Base-by-base conservation (phyloP, 2,888 invertebrate species). In the Xanthia togata region DNA sequence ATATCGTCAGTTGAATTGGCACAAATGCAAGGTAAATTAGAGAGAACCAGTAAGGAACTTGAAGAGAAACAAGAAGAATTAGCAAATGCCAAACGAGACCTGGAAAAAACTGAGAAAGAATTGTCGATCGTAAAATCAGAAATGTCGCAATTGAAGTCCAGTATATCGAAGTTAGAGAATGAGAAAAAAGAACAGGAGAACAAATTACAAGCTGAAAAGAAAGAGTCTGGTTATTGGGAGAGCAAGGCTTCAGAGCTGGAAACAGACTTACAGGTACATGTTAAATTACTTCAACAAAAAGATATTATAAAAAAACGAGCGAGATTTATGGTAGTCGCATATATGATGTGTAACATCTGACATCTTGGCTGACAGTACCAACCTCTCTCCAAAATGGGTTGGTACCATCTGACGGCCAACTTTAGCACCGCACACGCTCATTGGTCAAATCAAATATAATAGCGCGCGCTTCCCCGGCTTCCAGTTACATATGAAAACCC, bases 181-280 rank as follows among this genome's bases (percentile, higher is more conserved):
- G 97, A 96, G 90, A 97, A 95, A 72, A 98, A 98, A 84, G 98
- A 98, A 87, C 94, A 97, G 55, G 97, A 98, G 88, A 97, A 96
- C 65, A 97, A 97, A 85, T 95, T 97, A 79, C 97, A 97, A 92
- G 94, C 96, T 53, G 97, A 97, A 85, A 97, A 96, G 88, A 97
- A 97, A 88, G 98, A 98, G 84, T 97, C 97, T 41, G 95, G 96
- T 65, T 97, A 97, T 81, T 97, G 97, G 94, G 97, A 98, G 90
- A 97, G 97, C 65, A 98, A 97, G 91, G 94, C 97, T 20, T 95
- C 96, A 0, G 97, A 97, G 87, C 91, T 97, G 59, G 97, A 98
- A 86, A 96, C 95, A 62, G 97, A 98, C 88, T 90, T 97, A 69
- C 96, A 97, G 93, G 97, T 97, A 93, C 65, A 53, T 63, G 44